Base-by-base conservation (phyloP, 2,113 vertebrate genomes). In the Phainopepla nitens region DNA sequence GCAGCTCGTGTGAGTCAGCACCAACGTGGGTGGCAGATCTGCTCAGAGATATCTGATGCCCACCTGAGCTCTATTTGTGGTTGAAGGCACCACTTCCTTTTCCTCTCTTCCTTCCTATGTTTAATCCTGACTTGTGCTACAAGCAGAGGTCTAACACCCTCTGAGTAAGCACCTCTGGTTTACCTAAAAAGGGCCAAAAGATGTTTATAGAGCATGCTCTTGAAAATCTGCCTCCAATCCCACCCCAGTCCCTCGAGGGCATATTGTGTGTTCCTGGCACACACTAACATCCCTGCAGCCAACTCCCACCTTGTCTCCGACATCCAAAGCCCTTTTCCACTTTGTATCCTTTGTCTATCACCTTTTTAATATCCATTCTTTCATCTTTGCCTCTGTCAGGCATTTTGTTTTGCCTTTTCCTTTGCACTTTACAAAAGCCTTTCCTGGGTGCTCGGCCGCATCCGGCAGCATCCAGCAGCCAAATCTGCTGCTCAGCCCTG, bases 401-500 rank as follows among this genome's bases (percentile, higher is more conserved):
- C 4, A 14, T 61, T 86, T 80, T 56, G 8, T 6, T 85, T 56
- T 36, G 45, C 35, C 31, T 77, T 80, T 70, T 60, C 51, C 15
- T 87, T 66, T 62, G 20, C 45, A 7, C 28, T 66, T 73, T 27
- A 28, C 31, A 10, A 29, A 80, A 89, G 5, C 31, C 35, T 41
- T 85, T 56, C 58, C 36, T 0, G 1, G 22, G 2, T 4, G 24
- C 44, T 78, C 0, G 0, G 35, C 69, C 8, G 31, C 84, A 44
- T 65, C 62, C 57, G 7, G 1, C 9, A 0, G 50, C 78, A 49
- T 20, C 62, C 83, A 24, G 31, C 33, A 13, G 36, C 58, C 0
- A 0, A 45, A 66, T 29, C 4, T 53, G 49, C 41, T 22, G 35
- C 89, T 80, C 70, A 56, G 44, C 49, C 62, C 36, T 0, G 0